Base-by-base conservation (phyloP, 64 coral and sea anemone species). In the Dendrophyllia cribrosa region DNA sequence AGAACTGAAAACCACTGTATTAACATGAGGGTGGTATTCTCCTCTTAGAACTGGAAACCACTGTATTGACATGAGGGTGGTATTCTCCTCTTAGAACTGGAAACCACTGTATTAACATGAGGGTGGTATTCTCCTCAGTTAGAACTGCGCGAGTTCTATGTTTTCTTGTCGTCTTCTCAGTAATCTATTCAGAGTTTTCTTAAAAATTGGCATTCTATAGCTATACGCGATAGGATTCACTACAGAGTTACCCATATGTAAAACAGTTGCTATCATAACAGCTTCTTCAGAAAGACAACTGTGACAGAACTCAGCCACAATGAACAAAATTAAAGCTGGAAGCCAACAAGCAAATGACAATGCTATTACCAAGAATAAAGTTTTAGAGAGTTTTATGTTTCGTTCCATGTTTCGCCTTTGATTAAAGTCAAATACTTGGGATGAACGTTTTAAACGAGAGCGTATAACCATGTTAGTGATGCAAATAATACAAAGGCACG, bases 331-430 rank as follows among this genome's bases (percentile, higher is more conserved):
- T 20, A 76, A 1, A 76, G 5, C 48, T 53, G 74, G 74, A n/a
- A 77, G 49, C 49, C 51, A 55, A 77, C 19, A 77, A 24, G 51
- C 15, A 56, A 77, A n/a, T 24, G 75, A 77, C 21, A 77, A 55
- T 1, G 19, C 50, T n/a, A 77, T 77, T 5, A 77, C 50, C 6
- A 77, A 3, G 9, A 77, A 55, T 50, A 77, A 12, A 7, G 75
- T 77, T 55, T 77, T 53, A 3, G 75, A 77, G 17, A 76, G 74
- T 76, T 76, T 76, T 10, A 52, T 11, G 48, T 76, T 76, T 19
- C 74, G 4, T 52, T 51, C 49, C 74, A 76, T 10, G 48, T 76
- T 22, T 52, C 49, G 16, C 15, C 74, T 76, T 16, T 53, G 14
- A 51, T 76, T 16, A 53, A 8, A 21, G 49, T 52, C 17, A 76